Evolutionary conservation across 2,113 vertebrate genomes (phyloP), one percentile per base, ranked within the genome.

Genomic region (Oncorhynchus nerka): DNA sequence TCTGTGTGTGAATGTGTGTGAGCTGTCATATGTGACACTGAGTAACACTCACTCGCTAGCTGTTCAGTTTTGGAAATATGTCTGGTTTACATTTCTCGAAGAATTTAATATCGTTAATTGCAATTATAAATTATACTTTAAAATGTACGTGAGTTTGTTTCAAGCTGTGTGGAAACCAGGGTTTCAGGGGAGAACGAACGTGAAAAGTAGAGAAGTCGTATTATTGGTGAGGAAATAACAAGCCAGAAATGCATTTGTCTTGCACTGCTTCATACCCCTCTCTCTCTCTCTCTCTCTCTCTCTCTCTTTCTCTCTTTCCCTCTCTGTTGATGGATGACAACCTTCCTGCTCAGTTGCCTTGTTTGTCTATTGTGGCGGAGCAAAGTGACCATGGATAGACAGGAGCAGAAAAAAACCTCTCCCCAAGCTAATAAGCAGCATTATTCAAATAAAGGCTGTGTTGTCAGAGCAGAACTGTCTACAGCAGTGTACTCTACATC

Each of bases 301-400:
- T 39, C 34, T 32, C 30, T 32, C 34, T 39, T 0, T 39, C 39
- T 39, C 39, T 39, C 39, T 39, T 8, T 39, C 34, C 78, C 79
- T 45, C 74, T 1, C 26, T 49, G 1, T 82, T 90, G 92, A 93
- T 92, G 87, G 86, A 93, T 91, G 90, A 88, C 90, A 90, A 84
- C 90, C 83, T 88, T 88, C 87, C 84, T 74, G 82, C 77, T 79
- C 83, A 84, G 85, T 78, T 78, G 84, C 84, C 76, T 81, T 88
- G 88, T 91, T 91, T 92, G 87, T 90, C 86, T 92, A 89, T 89
- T 76, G 83, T 81, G 22, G 78, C 71, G 19, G 76, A 79, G 87
- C 90, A 92, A 88, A 93, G 88, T 93, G 91, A 92, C 89, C 92
- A 84, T 85, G 84, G 85, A 92, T 87, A 90, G 87, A 81, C 86